Base-by-base conservation (phyloP, 2,797 vertebrate species). In the Sebastes nivosus region DNA sequence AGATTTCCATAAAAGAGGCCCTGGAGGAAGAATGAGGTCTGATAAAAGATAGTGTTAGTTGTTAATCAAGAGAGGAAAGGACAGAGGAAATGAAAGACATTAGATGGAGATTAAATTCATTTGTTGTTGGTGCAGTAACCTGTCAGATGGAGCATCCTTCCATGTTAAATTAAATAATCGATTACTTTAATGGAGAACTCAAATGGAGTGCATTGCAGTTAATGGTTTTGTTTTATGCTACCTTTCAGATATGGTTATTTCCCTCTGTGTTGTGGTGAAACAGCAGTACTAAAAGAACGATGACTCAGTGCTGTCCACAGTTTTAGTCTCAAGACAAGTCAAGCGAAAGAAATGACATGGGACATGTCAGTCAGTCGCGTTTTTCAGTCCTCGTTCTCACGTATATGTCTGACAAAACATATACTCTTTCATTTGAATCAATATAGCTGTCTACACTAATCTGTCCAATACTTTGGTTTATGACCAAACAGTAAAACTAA, bases 21-120 rank as follows among this genome's bases (percentile, higher is more conserved):
- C 61, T 34, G 57, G 60, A 74, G 74, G 24, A 32, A 30, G 36
- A 61, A 55, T 10, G 24, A 32, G 42, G 25, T 57, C 55, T 46
- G 42, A 50, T 30, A 73, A 72, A 67, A 69, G 12, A 20, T 67
- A 68, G 38, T 24, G 25, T 42, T 77, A 27, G 84, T 63, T 65
- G 79, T 86, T 82, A 67, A 85, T 87, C 64, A 84, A 79, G 75
- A 66, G 18, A 52, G 50, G 18, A n/a, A 52, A n/a, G 32, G 42
- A 77, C 46, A 34, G 34, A 77, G 80, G 80, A 87, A 87, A 85
- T 83, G 71, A 73, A 79, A 67, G 79, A 75, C 66, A 83, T 65
- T 67, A 79, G 30, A 85, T 71, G 57, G 54, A 81, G 63, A 87
- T 87, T 83, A 76, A 76, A 80, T 84, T 77, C 55, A 89, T 87